These are phyloP conservation scores for Actenoides lindsayi DNA, from an alignment of 2,113 vertebrate genomes.

Conservation along the genomic window DNA sequence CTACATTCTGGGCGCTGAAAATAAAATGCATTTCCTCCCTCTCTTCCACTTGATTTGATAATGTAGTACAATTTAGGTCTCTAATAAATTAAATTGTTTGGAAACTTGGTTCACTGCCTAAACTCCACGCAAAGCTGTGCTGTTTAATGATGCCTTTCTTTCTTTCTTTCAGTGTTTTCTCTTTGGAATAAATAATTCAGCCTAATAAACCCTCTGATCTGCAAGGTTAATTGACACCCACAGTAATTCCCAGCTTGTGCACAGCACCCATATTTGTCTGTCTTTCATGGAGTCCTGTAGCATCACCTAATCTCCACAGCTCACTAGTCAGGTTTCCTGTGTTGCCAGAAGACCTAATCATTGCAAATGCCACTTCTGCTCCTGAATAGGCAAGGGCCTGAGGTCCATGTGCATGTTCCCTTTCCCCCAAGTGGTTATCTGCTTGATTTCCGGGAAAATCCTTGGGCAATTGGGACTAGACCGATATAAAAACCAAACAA, in stretches of 20 bases:
- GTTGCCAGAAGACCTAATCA: not conserved
- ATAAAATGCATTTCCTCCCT: slow-evolving; percentile 36
- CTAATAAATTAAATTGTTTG: slow-evolving; percentile 70
- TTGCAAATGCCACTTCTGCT: not conserved
- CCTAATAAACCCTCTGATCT: slow-evolving; percentile 55
- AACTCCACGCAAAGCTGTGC: slow-evolving; percentile 46
- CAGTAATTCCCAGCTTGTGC: slow-evolving; percentile 42
- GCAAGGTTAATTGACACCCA: slow-evolving; percentile 58
- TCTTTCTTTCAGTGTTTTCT: slow-evolving; percentile 22
- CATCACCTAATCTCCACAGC: not conserved
- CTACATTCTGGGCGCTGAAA: slow-evolving; percentile 15
- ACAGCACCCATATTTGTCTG: slow-evolving; percentile 1
- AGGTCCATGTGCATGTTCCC: not conserved
- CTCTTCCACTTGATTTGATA: slow-evolving; percentile 67
- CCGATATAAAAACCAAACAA: not conserved
- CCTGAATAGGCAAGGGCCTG: not conserved
- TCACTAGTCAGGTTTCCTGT: slow-evolving; percentile 5
- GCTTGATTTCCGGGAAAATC: not conserved
- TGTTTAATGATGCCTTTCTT: slow-evolving; percentile 39
- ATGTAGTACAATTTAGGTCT: slow-evolving; percentile 43
- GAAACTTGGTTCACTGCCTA: slow-evolving; percentile 64
- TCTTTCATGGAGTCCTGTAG: not conserved
- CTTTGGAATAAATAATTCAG: slow-evolving; percentile 68
- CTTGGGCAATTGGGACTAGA: not conserved
- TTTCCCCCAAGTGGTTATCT: not conserved